Percentiles rank a stretch among this genome's conserved stretches.
Evolutionary conservation across 2,888 invertebrate species (phyloP).

Genomic region (Hydriomena furcata): DNA sequence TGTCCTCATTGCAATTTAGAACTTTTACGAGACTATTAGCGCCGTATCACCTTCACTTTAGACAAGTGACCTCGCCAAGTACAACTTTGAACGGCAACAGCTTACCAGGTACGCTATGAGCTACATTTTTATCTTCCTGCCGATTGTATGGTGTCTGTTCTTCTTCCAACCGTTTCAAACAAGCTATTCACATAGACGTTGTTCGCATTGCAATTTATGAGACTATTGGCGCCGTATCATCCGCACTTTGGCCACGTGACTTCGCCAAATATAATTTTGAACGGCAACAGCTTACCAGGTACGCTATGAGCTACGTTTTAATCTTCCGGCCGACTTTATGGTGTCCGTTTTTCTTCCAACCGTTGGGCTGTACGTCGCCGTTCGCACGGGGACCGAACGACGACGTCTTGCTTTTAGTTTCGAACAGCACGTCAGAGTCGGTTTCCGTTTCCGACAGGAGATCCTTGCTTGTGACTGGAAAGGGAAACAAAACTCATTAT

Average conservation of each 20-base stretch:
- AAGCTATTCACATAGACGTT: too few relatives aligned
- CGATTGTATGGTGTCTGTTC: constrained; percentile 80
- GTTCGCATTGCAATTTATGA: neutral
- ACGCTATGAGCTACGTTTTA: constrained; percentile 66
- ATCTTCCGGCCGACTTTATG: constrained; percentile 68
- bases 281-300: constrained; percentile 39
- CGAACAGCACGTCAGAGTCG: constrained; percentile 93
- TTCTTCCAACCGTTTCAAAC: constrained; percentile 82
- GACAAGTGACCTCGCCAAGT: constrained; percentile 19
- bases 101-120: constrained; percentile 42
- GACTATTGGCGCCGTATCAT: constrained; percentile 1
- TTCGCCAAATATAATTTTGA: constrained; percentile 20
- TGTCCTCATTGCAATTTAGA: too few relatives aligned
- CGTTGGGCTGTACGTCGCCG: constrained; percentile 76
- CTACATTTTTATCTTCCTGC: constrained; percentile 74
- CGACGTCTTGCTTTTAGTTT: constrained; percentile 86
- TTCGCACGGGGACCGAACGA: constrained; percentile 65
- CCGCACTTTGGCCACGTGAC: constrained; percentile 7
- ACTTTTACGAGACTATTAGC: constrained; percentile 5
- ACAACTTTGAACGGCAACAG: constrained; percentile 33
- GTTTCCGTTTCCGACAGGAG: constrained; percentile 91
- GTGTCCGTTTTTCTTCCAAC: constrained; percentile 83
- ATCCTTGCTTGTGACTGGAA: constrained; percentile 84
- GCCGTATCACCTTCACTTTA: too few relatives aligned
- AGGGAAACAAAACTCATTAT: constrained; percentile 16